These are phyloP conservation scores for Drosophila parabipectinata DNA, from an alignment of 1,140 invertebrate genomes.

Conservation along the genomic window DNA sequence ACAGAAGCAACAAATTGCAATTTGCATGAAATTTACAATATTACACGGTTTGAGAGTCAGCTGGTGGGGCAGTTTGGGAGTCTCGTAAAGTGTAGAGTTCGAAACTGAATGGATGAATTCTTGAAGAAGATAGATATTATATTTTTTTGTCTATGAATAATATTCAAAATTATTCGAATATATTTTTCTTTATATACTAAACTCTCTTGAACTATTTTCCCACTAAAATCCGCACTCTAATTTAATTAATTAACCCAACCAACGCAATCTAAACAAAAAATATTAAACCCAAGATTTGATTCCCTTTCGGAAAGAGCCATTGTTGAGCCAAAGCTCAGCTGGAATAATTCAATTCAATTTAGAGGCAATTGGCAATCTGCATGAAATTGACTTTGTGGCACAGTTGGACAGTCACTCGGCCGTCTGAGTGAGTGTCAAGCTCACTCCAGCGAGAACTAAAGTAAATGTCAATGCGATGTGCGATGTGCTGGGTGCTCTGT, in stretches of 20 bases:
- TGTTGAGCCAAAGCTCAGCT: conserved; percentile 4
- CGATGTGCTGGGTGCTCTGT: conserved; percentile 19
- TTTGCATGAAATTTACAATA: conserved; percentile 48
- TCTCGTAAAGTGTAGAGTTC: not conserved
- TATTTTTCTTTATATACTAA: not conserved
- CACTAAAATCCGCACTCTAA: not conserved
- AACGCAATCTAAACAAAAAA: not conserved
- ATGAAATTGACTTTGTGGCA: conserved; percentile 15
- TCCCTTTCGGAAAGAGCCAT: conserved; percentile 1
- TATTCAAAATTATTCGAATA: too few relatives aligned
- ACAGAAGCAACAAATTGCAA: conserved; percentile 36
- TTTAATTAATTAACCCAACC: not conserved
- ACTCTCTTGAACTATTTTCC: not conserved
- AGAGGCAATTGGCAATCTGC: conserved; percentile 21
- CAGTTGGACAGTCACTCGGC: conserved; percentile 45
- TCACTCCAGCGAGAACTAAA: conserved; percentile 17
- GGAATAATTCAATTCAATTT: conserved; percentile 33
- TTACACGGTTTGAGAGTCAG: conserved; percentile 30
- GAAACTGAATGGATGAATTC: too few relatives aligned
- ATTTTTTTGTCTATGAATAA: too few relatives aligned
- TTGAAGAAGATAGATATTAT: too few relatives aligned
- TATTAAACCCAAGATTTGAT: not conserved
- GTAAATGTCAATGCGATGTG: conserved; percentile 74
- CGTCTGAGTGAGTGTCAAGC: conserved; percentile 20
- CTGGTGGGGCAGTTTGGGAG: not conserved